Conservation (phyloP, 2,113 vertebrate genomes). For the Benitochromis conjunctus region DNA sequence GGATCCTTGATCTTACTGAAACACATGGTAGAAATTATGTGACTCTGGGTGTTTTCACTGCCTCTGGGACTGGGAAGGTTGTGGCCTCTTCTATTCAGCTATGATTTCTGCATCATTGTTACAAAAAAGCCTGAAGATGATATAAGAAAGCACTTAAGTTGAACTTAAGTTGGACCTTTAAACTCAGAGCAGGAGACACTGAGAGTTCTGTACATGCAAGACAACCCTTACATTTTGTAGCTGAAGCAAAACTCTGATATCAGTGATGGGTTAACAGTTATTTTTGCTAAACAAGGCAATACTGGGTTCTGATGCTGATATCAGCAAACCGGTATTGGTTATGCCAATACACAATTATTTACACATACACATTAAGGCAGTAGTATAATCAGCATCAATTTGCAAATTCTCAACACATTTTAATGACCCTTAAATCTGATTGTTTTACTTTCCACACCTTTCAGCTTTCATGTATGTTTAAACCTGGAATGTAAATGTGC, state of each 20-base stretch:
- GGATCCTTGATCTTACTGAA: not conserved
- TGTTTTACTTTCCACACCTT: not conserved
- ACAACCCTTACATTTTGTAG: not conserved
- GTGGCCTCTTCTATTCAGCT: not conserved
- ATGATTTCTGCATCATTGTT: fast-evolving
- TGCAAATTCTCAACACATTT: not conserved
- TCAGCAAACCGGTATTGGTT: no score
- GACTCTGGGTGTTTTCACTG: fast-evolving
- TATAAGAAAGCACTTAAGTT: not conserved
- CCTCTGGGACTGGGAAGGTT: not conserved
- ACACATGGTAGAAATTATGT: fast-evolving
- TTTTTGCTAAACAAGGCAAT: fast-evolving
- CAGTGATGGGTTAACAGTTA: not conserved
- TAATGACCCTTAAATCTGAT: fast-evolving
- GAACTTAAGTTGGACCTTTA: not conserved
- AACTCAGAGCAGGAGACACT: not conserved
- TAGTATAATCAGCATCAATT: not conserved
- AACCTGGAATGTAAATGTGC: no score
- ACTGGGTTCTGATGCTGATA: not conserved
- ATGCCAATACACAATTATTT: not conserved
- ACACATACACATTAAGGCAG: fast-evolving
- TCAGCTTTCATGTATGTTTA: not conserved
- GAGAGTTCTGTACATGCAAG: not conserved
- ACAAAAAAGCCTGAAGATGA: not conserved
- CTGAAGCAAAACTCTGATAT: not conserved